Percentiles rank a stretch among this genome's conserved stretches.
phyloP scores from a whole-genome alignment of 1,140 invertebrate species.

The Stratiolaelaps scimitus region DNA sequence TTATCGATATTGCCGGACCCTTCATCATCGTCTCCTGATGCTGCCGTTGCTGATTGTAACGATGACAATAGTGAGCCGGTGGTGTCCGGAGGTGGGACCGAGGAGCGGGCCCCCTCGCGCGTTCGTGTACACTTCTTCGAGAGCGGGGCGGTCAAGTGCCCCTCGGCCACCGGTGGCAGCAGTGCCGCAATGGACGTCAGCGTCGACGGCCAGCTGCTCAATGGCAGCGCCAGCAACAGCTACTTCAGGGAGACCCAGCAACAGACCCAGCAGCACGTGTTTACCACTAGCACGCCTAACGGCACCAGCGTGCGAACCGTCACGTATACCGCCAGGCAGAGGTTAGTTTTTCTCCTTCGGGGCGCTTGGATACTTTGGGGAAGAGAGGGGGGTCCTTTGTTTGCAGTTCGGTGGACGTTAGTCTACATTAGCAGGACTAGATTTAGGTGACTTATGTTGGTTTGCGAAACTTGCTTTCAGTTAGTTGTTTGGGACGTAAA shows the following conservation, averaged over 20 bases:
- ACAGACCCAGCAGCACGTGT: neutral
- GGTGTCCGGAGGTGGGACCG: neutral
- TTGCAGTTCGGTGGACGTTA: too few relatives aligned
- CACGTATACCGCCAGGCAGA: conserved; percentile 22
- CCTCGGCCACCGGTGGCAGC: conserved; percentile 11
- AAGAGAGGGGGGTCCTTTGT: neutral
- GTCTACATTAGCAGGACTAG: too few relatives aligned
- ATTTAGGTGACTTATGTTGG: too few relatives aligned
- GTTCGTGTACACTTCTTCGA: conserved; percentile 24
- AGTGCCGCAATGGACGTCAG: conserved; percentile 10
- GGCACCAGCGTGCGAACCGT: conserved; percentile 24
- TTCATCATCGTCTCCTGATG: too few relatives aligned
- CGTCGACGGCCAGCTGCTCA: neutral
- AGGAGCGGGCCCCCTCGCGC: conserved; percentile 17
- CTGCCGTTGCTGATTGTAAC: too few relatives aligned
- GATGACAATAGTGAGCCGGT: conserved; percentile 7
- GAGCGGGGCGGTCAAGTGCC: conserved; percentile 21
- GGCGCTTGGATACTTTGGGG: neutral
- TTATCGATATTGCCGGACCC: too few relatives aligned
- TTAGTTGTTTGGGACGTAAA: too few relatives aligned
- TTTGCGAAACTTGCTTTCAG: too few relatives aligned
- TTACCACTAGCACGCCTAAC: conserved; percentile 26
- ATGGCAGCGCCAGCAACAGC: conserved; percentile 23
- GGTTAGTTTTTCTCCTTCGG: neutral
- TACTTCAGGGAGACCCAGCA: conserved; percentile 28